Conservation (phyloP, 1,140 invertebrate genomes). For the Drosophila subobscura region DNA sequence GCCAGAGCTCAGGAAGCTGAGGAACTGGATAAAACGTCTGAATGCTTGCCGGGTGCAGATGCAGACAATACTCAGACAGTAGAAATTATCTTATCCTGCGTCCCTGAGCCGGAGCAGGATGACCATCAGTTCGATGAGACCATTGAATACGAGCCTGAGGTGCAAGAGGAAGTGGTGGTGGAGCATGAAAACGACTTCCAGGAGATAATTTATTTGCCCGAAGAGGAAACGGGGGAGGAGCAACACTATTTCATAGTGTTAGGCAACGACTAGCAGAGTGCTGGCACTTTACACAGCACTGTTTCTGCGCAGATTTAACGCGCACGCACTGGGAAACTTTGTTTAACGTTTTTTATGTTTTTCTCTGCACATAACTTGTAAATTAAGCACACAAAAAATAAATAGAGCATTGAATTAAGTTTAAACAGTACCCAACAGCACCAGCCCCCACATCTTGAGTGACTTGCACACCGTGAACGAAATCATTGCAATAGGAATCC, state of each 20-base stretch:
- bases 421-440: constrained; percentile 8
- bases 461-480: constrained; percentile 3
- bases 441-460: constrained; percentile 6
- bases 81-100: background rate
- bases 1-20: constrained; percentile 1
- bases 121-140: background rate
- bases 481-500: constrained; percentile 28
- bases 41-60: background rate
- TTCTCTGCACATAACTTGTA: constrained; percentile 50
- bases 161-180: background rate
- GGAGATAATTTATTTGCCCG: constrained; percentile 27
- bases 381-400: constrained; percentile 47
- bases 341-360: constrained; percentile 62
- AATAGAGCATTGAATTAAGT: constrained; percentile 24
- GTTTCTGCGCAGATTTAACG: constrained; percentile 41
- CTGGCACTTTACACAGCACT: constrained; percentile 5
- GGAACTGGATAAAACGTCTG: background rate
- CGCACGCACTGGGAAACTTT: constrained; percentile 40
- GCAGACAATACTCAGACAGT: no score
- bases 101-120: no score
- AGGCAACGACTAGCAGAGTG: constrained; percentile 3
- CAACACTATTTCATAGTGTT: constrained; percentile 26
- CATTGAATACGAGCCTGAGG: constrained; percentile 13
- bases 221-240: constrained; percentile 7
- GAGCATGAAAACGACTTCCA: constrained; percentile 14